Conservation (phyloP, 2,113 vertebrate genomes). For the Halichoeres trimaculatus region DNA sequence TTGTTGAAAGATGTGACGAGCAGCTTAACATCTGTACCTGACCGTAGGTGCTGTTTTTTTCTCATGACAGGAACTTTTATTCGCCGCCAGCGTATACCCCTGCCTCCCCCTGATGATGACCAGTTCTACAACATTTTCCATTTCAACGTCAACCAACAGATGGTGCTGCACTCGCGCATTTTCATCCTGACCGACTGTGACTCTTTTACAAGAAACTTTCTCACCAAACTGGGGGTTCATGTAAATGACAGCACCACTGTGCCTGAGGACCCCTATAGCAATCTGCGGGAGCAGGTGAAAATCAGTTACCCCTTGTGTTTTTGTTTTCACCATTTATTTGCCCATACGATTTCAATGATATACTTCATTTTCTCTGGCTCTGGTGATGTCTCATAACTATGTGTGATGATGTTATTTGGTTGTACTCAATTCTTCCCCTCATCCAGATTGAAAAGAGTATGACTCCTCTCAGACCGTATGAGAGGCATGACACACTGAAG, state of each 20-base stretch:
- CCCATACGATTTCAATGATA: no score
- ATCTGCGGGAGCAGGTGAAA: slow-evolving; percentile 80
- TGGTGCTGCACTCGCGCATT: slow-evolving; percentile 85
- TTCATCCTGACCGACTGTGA: slow-evolving; percentile 91
- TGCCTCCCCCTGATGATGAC: slow-evolving; percentile 89
- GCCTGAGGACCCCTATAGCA: slow-evolving; percentile 88
- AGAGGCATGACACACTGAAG: slow-evolving; percentile 84
- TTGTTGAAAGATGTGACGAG: not conserved
- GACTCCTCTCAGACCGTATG: slow-evolving; percentile 87
- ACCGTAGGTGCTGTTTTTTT: not conserved
- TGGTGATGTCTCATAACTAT: no score
- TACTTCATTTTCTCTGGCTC: no score
- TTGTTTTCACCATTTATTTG: no score
- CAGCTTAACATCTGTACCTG: not conserved
- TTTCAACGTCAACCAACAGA: slow-evolving; percentile 90
- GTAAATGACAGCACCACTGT: slow-evolving; percentile 76
- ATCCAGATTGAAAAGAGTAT: slow-evolving; percentile 79
- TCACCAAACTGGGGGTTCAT: slow-evolving; percentile 87
- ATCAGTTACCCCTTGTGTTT: no score
- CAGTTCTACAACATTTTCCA: slow-evolving; percentile 88
- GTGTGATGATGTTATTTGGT: not conserved
- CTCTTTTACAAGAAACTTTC: slow-evolving; percentile 88
- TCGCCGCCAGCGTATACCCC: slow-evolving; percentile 88
- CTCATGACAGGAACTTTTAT: slow-evolving; percentile 85
- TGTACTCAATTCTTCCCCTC: slow-evolving; percentile 18